Percentiles rank a stretch among this genome's conserved stretches.
These are phyloP conservation scores for Neogobius melanostomus DNA, from an alignment of 2,113 vertebrate genomes.

Conservation along the genomic window DNA sequence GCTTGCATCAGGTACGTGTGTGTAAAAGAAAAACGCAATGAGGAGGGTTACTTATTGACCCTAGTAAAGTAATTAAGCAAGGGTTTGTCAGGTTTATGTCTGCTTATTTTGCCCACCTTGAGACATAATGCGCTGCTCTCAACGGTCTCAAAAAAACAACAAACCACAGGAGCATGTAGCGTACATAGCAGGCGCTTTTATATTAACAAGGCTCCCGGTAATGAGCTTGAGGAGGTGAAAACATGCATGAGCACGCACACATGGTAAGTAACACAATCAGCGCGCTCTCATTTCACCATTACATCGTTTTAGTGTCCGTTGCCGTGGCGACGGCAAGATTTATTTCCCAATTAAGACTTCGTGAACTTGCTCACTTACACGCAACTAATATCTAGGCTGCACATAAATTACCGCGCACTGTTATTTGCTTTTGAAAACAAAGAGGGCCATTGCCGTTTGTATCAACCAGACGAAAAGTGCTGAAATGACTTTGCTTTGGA, in stretches of 20 bases:
- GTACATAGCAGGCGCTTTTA: constrained; percentile 35
- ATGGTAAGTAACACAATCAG: constrained; percentile 26
- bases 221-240: constrained; percentile 50
- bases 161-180: constrained; percentile 28
- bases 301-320: constrained; percentile 50
- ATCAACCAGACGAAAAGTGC: constrained; percentile 32
- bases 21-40: too few relatives aligned
- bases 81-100: constrained; percentile 15
- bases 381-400: constrained; percentile 43
- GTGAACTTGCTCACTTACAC: constrained; percentile 51
- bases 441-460: constrained; percentile 2
- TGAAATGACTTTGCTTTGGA: constrained; percentile 5
- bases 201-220: constrained; percentile 48
- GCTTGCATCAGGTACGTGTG: too few relatives aligned
- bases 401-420: constrained; percentile 59
- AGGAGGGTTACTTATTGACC: too few relatives aligned
- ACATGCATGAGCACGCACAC: constrained; percentile 32
- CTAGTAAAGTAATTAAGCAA: not conserved
- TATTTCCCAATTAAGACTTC: constrained; percentile 69
- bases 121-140: constrained; percentile 19
- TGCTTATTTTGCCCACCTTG: constrained; percentile 19
- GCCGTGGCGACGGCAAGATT: constrained; percentile 61
- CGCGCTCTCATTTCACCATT: constrained; percentile 46
- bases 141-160: constrained; percentile 26
- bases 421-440: constrained; percentile 46